phyloP scores from a whole-genome alignment of 2,888 invertebrate genomes.

The Crematogaster levior region DNA sequence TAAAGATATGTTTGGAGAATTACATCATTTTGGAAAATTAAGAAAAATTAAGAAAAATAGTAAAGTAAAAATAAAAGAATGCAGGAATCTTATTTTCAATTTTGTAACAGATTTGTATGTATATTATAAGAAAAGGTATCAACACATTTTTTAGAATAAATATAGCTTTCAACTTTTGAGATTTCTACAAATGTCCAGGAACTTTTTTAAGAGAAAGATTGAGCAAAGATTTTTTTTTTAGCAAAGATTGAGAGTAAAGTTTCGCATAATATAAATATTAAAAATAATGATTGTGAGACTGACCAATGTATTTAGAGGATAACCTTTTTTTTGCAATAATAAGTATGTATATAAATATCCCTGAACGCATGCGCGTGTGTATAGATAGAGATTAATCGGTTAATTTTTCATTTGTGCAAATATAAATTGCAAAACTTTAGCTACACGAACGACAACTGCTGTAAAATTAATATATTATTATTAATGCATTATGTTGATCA shows the following conservation, averaged over 20 bases:
- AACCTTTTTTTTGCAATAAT: constrained; percentile 80
- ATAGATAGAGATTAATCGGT: constrained; percentile 71
- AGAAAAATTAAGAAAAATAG: neutral
- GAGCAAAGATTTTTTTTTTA: neutral
- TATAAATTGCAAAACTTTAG: constrained; percentile 74
- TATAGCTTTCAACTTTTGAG: neutral
- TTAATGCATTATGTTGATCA: constrained; percentile 67
- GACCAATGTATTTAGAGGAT: constrained; percentile 84
- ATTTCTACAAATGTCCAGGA: neutral
- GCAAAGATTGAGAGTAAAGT: constrained; percentile 37
- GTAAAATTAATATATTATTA: constrained; percentile 70
- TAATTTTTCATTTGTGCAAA: constrained; percentile 71
- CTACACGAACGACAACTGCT: constrained; percentile 80
- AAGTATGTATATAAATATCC: constrained; percentile 3
- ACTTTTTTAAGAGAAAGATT: constrained; percentile 26
- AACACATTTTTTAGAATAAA: neutral
- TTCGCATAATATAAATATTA: constrained; percentile 72
- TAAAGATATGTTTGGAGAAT: too few species aligned
- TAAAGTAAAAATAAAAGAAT: neutral
- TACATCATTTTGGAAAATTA: neutral
- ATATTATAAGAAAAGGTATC: neutral
- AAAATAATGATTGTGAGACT: constrained; percentile 84
- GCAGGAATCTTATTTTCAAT: neutral
- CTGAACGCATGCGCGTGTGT: constrained; percentile 4
- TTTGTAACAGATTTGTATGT: neutral